phyloP scores from a whole-genome alignment of 2,113 vertebrate species.

The Cathartes aura region DNA sequence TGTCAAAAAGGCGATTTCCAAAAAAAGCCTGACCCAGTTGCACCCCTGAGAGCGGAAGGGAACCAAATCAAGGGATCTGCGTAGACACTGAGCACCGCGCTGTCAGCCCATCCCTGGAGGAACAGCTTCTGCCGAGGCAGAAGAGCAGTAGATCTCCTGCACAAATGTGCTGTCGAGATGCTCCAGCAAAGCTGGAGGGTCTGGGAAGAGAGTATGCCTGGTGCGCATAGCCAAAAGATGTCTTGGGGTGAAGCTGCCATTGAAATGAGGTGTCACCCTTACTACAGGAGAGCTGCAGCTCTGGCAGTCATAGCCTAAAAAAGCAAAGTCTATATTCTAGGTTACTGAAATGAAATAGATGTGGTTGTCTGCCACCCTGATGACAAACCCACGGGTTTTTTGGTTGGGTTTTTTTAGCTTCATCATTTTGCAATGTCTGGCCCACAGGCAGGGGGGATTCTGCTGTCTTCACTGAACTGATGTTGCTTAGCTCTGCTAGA shows the following conservation, averaged over 20 bases:
- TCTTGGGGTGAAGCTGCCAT: not conserved
- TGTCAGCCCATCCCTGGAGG: not conserved
- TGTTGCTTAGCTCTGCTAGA: constrained; percentile 14
- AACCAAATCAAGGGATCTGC: not conserved
- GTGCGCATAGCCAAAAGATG: not conserved
- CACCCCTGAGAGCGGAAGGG: not conserved
- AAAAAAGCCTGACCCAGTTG: not conserved
- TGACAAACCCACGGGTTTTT: not conserved
- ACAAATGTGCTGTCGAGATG: not conserved
- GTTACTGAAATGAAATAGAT: not conserved
- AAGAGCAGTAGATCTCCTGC: not conserved
- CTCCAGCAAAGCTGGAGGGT: not conserved
- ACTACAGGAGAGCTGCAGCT: not conserved
- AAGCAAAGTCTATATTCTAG: not conserved
- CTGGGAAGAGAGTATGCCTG: not conserved
- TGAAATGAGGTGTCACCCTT: not conserved
- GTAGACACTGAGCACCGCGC: not conserved
- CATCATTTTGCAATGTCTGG: not conserved
- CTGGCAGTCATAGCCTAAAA: not conserved
- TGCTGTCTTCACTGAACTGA: not conserved
- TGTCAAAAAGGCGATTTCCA: not conserved
- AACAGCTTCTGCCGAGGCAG: not conserved
- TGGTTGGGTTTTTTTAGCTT: not conserved
- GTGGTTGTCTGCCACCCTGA: not conserved
- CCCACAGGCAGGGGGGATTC: not conserved